Evolutionary conservation across 1,140 invertebrate genomes (phyloP), one percentile per base, ranked within the genome.

Genomic region (Condylostylus longicornis): DNA sequence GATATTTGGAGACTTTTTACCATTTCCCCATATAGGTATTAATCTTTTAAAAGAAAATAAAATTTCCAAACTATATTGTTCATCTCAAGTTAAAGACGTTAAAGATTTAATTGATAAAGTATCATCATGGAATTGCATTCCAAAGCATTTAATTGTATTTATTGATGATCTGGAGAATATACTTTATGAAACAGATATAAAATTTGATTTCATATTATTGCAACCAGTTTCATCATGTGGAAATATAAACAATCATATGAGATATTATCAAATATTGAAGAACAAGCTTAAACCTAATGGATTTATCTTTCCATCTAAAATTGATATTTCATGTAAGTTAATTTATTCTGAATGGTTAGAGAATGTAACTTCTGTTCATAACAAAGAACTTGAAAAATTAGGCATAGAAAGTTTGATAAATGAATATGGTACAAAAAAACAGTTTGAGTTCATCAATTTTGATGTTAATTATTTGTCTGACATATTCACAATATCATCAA

Each of bases 1-100:
- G 46, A 58, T 17, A 41, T 60, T 17, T 42, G 37, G 58, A 23
- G 67, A 69, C 48, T 51, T 65, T 13, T 61, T 49, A 35, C 56
- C 59, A 31, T 67, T 68, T 42, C 66, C 67, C 2, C 18, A 67
- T 5, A 58, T 67, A 50, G 67, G 67, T 1, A 46, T 69, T n/a
- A 41, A 62, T 7, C 54, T 70, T 53, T 38, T 67, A 7, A 49
- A 48, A 28, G 64, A 59, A 38, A 46, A 55, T 35, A 58, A 55
- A 15, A 53, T 55, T 10, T 41, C 55, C 21, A 54, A 58, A 17
- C 35, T 69, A 1, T 50, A 56, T 13, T 66, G 56, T 35, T n/a
- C n/a, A n/a, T n/a, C n/a, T n/a, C n/a, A n/a, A n/a, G 51, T 43
- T 46, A 56, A 54, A 13, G 55, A 52, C 42, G 55, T 54, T 35